Percentiles rank a stretch among this genome's conserved stretches.
These are phyloP conservation scores for Drosophila busckii DNA, from an alignment of 1,140 invertebrate genomes.

Conservation along the genomic window DNA sequence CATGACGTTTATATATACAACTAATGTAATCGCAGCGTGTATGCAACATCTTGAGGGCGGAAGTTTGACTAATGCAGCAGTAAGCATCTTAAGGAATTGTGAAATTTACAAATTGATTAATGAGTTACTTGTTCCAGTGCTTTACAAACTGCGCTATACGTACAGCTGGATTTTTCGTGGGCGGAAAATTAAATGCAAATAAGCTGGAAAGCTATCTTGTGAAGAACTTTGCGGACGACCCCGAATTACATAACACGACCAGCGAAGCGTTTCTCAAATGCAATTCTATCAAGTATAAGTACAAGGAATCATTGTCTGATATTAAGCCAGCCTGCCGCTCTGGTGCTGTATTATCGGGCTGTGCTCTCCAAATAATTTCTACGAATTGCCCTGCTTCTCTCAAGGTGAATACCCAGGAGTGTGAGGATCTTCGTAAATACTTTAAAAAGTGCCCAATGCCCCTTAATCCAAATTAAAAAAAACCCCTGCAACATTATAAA, in stretches of 20 bases:
- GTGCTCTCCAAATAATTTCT: conserved; percentile 31
- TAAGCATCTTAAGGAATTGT: background rate
- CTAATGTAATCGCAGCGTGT: conserved; percentile 48
- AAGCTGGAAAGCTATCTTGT: conserved; percentile 39
- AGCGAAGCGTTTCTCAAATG: conserved; percentile 20
- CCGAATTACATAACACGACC: conserved; percentile 32
- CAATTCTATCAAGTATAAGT: too few relatives aligned
- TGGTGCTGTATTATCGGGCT: conserved; percentile 35
- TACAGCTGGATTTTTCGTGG: conserved; percentile 47
- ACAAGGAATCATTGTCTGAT: conserved; percentile 19
- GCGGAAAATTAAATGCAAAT: conserved; percentile 27
- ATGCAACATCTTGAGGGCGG: too few relatives aligned
- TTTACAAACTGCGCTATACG: conserved; percentile 49
- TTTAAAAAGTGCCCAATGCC: conserved; percentile 51
- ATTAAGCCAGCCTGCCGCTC: conserved; percentile 27
- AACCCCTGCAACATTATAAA: too few relatives aligned
- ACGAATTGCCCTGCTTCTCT: conserved; percentile 51
- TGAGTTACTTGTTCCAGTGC: conserved; percentile 21
- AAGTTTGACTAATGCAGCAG: conserved; percentile 2
- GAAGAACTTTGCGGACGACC: conserved; percentile 14
- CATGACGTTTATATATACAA: conserved; percentile 37
- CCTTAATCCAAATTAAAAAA: too few relatives aligned
- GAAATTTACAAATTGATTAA: background rate
- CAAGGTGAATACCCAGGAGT: conserved; percentile 39
- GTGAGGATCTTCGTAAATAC: conserved; percentile 40